phyloP scores from a whole-genome alignment of 2,888 invertebrate genomes.

The Caradrina kadenii region DNA sequence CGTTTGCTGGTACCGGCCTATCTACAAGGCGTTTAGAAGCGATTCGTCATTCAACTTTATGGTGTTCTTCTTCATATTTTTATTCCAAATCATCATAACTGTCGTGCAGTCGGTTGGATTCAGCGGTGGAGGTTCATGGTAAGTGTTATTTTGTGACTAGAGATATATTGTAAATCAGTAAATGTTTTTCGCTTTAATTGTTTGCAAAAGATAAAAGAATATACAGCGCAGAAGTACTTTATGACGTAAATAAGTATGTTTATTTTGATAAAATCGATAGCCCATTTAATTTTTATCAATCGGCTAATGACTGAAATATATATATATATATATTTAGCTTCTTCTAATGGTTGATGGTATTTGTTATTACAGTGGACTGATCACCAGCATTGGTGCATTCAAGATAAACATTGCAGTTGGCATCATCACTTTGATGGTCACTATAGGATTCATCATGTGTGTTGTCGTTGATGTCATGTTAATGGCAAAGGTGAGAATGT shows the following conservation, averaged over 20 bases:
- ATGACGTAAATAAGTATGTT: background rate
- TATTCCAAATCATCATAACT: slow-evolving; percentile 97
- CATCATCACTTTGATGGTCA: slow-evolving; percentile 94
- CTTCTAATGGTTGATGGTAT: background rate
- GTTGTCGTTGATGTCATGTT: slow-evolving; percentile 95
- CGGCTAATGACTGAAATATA: background rate
- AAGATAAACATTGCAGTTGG: slow-evolving; percentile 93
- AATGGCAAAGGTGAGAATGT: slow-evolving; percentile 94
- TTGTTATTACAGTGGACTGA: slow-evolving; percentile 91
- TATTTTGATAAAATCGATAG: slow-evolving; percentile 3
- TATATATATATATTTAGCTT: background rate
- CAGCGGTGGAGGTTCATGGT: slow-evolving; percentile 96
- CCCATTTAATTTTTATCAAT: slow-evolving; percentile 13
- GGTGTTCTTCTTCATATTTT: slow-evolving; percentile 99
- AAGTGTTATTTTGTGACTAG: slow-evolving; percentile 77
- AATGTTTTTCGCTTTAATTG: background rate
- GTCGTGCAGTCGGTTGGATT: slow-evolving; percentile 97
- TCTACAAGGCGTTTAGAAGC: slow-evolving; percentile 99
- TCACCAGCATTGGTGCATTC: slow-evolving; percentile 93
- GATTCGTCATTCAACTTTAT: slow-evolving; percentile 99
- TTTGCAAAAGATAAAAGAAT: slow-evolving; percentile 10
- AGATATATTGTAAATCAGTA: background rate
- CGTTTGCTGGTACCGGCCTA: slow-evolving; percentile 99
- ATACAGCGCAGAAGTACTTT: background rate
- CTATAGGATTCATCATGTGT: slow-evolving; percentile 94